Percentiles rank a stretch among this genome's conserved stretches.
Conservation (phyloP, 2,113 vertebrate species). For the Menidia beryllina region DNA sequence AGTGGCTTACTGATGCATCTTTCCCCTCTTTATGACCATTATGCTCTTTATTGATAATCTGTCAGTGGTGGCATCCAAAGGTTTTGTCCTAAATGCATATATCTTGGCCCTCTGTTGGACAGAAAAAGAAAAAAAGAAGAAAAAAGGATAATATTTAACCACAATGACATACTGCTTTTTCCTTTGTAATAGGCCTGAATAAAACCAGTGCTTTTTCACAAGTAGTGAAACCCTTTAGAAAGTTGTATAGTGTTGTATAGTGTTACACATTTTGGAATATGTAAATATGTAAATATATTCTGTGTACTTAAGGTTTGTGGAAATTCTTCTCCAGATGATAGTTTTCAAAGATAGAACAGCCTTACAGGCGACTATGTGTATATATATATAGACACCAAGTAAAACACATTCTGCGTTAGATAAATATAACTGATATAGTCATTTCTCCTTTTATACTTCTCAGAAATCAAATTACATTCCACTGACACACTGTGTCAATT, state of each 20-base stretch:
- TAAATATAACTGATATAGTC: too few relatives aligned
- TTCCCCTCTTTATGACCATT: neutral
- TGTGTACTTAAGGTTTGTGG: neutral
- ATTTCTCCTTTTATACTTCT: too few relatives aligned
- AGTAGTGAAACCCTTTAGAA: neutral
- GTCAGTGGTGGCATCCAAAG: neutral
- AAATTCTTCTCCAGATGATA: neutral
- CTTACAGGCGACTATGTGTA: too few relatives aligned
- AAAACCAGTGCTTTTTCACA: neutral
- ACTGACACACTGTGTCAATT: neutral
- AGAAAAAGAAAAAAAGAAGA: too few relatives aligned
- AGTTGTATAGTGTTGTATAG: neutral
- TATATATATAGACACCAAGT: too few relatives aligned
- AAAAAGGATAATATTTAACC: neutral
- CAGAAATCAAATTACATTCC: too few relatives aligned
- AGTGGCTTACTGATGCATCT: neutral
- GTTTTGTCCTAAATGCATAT: slow-evolving; percentile 14
- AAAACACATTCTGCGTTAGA: too few relatives aligned
- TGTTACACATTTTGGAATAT: neutral
- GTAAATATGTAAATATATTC: neutral
- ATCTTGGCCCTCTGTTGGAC: neutral
- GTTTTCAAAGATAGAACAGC: too few relatives aligned
- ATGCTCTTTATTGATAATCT: neutral
- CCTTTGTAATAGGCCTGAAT: neutral
- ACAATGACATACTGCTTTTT: neutral